Conservation (phyloP, 2,797 vertebrate species). For the Glyptemys insculpta region DNA sequence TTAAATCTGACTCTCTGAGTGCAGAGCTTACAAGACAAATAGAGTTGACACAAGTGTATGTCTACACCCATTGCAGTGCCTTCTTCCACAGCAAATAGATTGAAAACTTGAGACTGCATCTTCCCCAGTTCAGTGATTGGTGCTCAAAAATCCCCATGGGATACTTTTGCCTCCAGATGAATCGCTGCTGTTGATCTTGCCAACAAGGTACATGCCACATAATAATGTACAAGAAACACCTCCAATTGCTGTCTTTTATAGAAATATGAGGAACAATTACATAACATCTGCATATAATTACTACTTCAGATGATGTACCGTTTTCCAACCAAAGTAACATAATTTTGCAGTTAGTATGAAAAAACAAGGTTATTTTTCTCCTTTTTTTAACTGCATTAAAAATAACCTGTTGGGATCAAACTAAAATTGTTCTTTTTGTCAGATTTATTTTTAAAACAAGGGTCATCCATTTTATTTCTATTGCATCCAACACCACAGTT, state of each 20-base stretch:
- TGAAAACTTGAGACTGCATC: background rate
- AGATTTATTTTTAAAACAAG: background rate
- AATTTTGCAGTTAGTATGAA: background rate
- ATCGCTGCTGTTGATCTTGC: background rate
- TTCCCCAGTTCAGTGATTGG: background rate
- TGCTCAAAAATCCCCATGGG: background rate
- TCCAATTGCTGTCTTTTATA: constrained; percentile 6
- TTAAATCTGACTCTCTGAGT: background rate
- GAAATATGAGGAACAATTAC: constrained; percentile 3
- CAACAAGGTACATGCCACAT: background rate
- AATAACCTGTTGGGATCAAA: background rate
- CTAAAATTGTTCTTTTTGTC: background rate
- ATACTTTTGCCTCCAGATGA: background rate
- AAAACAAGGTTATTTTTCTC: background rate
- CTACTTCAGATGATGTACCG: constrained; percentile 1
- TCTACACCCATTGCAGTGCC: fast-evolving
- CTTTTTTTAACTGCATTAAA: background rate
- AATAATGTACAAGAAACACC: background rate
- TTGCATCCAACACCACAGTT: background rate
- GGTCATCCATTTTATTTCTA: background rate
- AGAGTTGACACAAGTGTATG: background rate
- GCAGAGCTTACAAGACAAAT: background rate
- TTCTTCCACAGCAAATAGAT: background rate
- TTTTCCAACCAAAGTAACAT: constrained; percentile 23
- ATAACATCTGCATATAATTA: constrained; percentile 47